A percentile compares a stretch with the other conserved stretches of the same genome.
Evolutionary conservation across 2,797 vertebrate species (phyloP).

Genomic region (Vultur gryphus): DNA sequence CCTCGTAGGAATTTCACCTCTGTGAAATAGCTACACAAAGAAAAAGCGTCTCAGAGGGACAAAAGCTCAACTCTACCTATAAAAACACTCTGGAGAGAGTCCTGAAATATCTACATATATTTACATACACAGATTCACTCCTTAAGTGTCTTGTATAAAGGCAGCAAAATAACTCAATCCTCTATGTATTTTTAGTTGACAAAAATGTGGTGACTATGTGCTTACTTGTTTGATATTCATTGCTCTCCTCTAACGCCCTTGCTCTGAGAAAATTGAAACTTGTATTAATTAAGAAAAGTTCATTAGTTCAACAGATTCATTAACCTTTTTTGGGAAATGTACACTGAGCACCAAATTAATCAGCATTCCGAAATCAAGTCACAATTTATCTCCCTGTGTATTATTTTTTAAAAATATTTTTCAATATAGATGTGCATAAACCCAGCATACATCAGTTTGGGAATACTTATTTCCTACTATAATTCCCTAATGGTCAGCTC

Average conservation of each 20-base stretch:
- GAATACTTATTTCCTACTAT: neutral
- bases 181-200: neutral
- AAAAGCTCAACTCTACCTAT: neutral
- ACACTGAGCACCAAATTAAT: conserved; percentile 62
- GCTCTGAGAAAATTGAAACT: conserved; percentile 48
- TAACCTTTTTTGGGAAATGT: conserved; percentile 60
- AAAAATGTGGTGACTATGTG: neutral
- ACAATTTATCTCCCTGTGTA: neutral
- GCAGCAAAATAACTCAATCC: neutral
- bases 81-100: neutral
- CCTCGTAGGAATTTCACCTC: neutral
- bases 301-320: conserved; percentile 63
- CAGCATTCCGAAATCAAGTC: conserved; percentile 43
- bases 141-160: neutral
- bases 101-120: neutral
- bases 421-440: neutral
- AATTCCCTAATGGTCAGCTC: neutral
- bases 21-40: neutral
- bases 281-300: conserved; percentile 61
- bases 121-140: neutral
- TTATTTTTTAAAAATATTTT: neutral
- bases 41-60: neutral
- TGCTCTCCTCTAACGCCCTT: neutral
- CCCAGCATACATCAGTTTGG: neutral
- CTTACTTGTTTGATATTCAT: neutral